These are phyloP conservation scores for Columbina picui DNA, from an alignment of 2,113 vertebrate species.

Conservation along the genomic window DNA sequence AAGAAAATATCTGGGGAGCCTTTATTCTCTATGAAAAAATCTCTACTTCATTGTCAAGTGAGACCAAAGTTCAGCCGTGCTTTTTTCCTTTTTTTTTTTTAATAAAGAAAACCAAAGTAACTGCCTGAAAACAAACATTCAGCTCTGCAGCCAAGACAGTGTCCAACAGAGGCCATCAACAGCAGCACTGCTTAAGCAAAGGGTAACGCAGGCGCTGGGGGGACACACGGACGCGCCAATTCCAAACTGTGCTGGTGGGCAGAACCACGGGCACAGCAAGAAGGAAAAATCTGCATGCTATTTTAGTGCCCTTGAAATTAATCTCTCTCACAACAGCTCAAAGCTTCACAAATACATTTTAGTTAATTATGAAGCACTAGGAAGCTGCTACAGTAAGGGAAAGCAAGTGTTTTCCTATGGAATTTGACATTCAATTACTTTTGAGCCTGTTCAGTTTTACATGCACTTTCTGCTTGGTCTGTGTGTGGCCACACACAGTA, in stretches of 20 bases:
- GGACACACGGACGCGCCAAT: not conserved
- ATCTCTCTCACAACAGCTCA: not conserved
- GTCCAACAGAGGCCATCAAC: not conserved
- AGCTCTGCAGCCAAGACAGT: not conserved
- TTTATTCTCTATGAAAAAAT: not conserved
- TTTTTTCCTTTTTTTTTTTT: not conserved
- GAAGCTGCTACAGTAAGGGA: not conserved
- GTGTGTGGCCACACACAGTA: not conserved
- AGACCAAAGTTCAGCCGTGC: conserved; percentile 6
- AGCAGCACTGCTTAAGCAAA: not conserved
- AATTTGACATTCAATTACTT: not conserved
- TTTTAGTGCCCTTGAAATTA: not conserved
- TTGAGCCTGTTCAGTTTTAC: not conserved
- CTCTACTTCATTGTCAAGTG: not conserved
- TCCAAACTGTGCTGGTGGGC: not conserved
- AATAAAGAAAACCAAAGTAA: not conserved
- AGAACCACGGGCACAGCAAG: not conserved
- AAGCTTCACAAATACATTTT: not conserved
- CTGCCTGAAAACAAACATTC: not conserved
- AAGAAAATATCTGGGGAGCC: not conserved
- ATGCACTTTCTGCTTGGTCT: not conserved
- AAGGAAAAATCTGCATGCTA: not conserved
- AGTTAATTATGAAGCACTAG: not conserved
- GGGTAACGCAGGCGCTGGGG: not conserved
- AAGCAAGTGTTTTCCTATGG: not conserved